These are phyloP conservation scores for Hephaestus fuliginosus DNA, from an alignment of 2,797 vertebrate genomes.

Conservation along the genomic window DNA sequence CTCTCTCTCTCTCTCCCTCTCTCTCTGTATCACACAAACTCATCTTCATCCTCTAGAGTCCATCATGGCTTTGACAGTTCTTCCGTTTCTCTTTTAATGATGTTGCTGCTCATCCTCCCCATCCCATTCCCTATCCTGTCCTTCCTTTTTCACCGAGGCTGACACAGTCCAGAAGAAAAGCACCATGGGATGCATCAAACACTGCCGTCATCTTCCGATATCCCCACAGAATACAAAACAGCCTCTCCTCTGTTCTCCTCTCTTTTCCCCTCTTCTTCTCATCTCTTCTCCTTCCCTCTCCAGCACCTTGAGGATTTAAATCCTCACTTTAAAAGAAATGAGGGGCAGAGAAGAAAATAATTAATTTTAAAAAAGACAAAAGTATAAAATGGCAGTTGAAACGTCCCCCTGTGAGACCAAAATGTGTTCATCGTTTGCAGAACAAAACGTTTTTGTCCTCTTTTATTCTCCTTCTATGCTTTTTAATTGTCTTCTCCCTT, in stretches of 20 bases:
- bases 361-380: slow-evolving; percentile 55
- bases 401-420: slow-evolving; percentile 46
- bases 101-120: slow-evolving; percentile 43
- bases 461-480: background rate
- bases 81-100: slow-evolving; percentile 71
- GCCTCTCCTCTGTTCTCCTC: slow-evolving; percentile 32
- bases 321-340: slow-evolving; percentile 49
- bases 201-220: slow-evolving; percentile 48
- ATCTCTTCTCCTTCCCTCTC: slow-evolving; percentile 28
- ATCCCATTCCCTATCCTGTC: slow-evolving; percentile 25
- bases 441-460: slow-evolving; percentile 43
- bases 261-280: slow-evolving; percentile 19
- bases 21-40: slow-evolving; percentile 18
- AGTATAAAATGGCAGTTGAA: slow-evolving; percentile 75
- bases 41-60: slow-evolving; percentile 44
- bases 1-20: slow-evolving; percentile 12
- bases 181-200: slow-evolving; percentile 76
- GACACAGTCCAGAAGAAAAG: slow-evolving; percentile 77
- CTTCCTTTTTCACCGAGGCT: slow-evolving; percentile 40
- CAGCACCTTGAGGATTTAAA: slow-evolving; percentile 31
- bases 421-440: slow-evolving; percentile 33
- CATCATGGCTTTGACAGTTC: slow-evolving; percentile 67
- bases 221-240: slow-evolving; percentile 65
- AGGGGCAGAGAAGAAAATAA: slow-evolving; percentile 46
- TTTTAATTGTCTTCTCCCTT: slow-evolving; percentile 40